Conservation (phyloP, 2,888 invertebrate genomes). For the Megastigmus dorsalis region DNA sequence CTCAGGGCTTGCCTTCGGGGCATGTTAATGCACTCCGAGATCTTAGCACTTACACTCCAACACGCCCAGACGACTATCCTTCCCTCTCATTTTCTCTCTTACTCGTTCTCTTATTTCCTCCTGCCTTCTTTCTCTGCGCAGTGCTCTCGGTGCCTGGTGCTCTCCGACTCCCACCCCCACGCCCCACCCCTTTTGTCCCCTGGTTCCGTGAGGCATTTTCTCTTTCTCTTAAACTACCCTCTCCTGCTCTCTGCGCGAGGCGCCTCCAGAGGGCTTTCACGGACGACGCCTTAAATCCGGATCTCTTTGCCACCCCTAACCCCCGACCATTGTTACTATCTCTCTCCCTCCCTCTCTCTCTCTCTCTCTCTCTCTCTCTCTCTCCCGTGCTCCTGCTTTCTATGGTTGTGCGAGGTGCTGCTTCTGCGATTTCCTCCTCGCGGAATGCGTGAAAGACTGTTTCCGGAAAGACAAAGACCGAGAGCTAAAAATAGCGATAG, state of each 20-base stretch:
- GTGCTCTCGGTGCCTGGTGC: neutral
- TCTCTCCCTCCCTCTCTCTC: constrained; percentile 50
- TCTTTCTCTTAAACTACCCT: constrained; percentile 72
- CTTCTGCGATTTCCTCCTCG: constrained; percentile 54
- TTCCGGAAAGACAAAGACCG: constrained; percentile 49
- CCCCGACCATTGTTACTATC: constrained; percentile 44
- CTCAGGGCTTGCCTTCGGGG: constrained; percentile 70
- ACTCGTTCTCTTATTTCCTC: constrained; percentile 57
- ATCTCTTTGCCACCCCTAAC: constrained; percentile 65
- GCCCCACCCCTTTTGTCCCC: constrained; percentile 46
- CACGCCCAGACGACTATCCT: constrained; percentile 64
- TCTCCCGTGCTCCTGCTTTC: constrained; percentile 29
- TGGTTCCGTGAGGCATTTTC: constrained; percentile 66
- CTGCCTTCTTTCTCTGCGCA: constrained; percentile 50
- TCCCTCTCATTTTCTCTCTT: constrained; percentile 54
- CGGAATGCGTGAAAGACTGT: constrained; percentile 53
- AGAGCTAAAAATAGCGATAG: constrained; percentile 37
- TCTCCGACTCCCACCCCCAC: constrained; percentile 47
- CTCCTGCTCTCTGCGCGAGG: constrained; percentile 48
- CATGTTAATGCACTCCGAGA: constrained; percentile 75
- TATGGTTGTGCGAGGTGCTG: constrained; percentile 48
- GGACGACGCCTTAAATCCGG: constrained; percentile 73
- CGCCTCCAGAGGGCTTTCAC: constrained; percentile 73
- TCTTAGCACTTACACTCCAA: constrained; percentile 75
- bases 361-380: constrained; percentile 56